Base-by-base conservation (phyloP, 2,113 vertebrate species). In the Cardinalis cardinalis region DNA sequence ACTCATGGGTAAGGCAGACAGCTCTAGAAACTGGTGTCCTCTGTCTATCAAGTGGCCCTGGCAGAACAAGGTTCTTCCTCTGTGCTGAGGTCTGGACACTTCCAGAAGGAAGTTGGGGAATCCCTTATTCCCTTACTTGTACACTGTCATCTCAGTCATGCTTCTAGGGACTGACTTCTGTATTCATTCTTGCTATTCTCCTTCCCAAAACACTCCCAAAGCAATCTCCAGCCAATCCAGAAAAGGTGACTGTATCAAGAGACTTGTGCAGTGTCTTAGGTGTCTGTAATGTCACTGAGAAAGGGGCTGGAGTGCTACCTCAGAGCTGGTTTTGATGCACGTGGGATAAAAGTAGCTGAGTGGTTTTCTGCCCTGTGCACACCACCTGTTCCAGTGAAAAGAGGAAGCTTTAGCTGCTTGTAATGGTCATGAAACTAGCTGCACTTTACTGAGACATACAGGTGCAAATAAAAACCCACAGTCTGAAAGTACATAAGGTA, bases 371-470 rank as follows among this genome's bases (percentile, higher is more conserved):
- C 36, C 26, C 38, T 12, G 2, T 77, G 65, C 58, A 6, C 21
- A 3, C 87, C 95, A 96, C 94, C 94, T 97, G 96, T 73, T 89
- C 88, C 69, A 66, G 29, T 56, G 88, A 87, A 93, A 96, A 96
- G 93, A 89, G 96, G 96, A 96, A 97, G 86, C 88, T 34, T 29
- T 43, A 51, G 44, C 64, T 86, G 58, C 78, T 81, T 81, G 14
- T 75, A 75, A 64, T 74, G 79, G 80, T 60, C 59, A 61, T 4
- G 48, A 96, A 96, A 96, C 71, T 80, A 53, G n/a, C 65, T 72
- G 91, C 76, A 28, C 73, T 90, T 71, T 55, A 55, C 77, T 85
- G 71, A 80, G 64, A 81, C 43, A 7, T 86, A 77, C 94, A 94
- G 79, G 87, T 95, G 94, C 94, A 89, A 66, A 88, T 74, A 40